These are phyloP conservation scores for Meriones psammophilus DNA, from an alignment of 2,797 vertebrate species.

Conservation along the genomic window DNA sequence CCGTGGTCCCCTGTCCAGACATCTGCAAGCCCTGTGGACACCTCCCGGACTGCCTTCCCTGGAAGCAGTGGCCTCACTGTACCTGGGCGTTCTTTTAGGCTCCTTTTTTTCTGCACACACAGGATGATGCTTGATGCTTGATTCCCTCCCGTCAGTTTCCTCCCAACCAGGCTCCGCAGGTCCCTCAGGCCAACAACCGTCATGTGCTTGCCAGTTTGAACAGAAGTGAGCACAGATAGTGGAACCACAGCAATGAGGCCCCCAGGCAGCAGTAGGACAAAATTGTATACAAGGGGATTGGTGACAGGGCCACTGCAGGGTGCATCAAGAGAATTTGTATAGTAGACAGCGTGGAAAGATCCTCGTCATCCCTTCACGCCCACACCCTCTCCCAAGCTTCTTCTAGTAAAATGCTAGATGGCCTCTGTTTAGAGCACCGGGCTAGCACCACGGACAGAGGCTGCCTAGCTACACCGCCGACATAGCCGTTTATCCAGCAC, in stretches of 20 bases:
- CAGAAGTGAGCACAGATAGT: neutral
- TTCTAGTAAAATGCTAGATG: accelerated
- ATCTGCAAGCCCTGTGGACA: neutral
- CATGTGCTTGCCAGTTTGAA: neutral
- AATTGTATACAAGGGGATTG: neutral
- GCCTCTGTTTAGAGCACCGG: accelerated
- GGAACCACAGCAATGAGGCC: neutral
- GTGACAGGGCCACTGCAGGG: accelerated
- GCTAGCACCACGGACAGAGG: neutral
- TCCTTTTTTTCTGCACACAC: neutral
- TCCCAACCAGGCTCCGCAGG: neutral
- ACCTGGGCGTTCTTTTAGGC: accelerated
- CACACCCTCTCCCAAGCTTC: neutral
- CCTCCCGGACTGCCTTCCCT: neutral
- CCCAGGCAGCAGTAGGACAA: neutral
- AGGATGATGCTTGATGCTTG: accelerated
- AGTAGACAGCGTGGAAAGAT: neutral
- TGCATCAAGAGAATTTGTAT: neutral
- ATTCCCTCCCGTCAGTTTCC: neutral
- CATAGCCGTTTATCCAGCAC: neutral
- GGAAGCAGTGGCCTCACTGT: neutral
- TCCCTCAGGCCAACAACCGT: neutral
- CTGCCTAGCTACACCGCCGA: too few relatives aligned
- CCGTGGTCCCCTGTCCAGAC: accelerated
- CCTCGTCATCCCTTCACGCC: accelerated